Conservation (phyloP, 2,888 invertebrate genomes). For the Hirtodrosophila confusa region DNA sequence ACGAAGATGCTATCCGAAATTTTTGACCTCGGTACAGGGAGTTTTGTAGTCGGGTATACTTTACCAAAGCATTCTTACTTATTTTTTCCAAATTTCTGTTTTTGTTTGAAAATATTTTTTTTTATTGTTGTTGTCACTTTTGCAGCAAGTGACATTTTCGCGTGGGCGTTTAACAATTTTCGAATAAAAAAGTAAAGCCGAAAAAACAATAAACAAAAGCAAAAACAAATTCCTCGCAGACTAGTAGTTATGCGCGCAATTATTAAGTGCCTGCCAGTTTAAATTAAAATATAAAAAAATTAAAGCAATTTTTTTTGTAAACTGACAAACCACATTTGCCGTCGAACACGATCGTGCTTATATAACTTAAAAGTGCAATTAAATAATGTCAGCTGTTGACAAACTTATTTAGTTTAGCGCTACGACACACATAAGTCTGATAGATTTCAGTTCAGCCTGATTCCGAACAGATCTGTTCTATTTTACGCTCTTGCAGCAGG, state of each 20-base stretch:
- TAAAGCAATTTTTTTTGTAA: background rate
- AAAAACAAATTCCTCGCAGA: slow-evolving; percentile 1
- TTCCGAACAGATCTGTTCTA: too few species aligned
- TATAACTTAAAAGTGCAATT: background rate
- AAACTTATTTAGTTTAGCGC: background rate
- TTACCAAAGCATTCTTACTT: too few species aligned
- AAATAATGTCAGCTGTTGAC: too few species aligned
- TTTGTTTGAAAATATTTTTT: background rate
- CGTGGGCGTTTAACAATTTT: slow-evolving; percentile 38
- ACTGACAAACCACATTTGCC: slow-evolving; percentile 3
- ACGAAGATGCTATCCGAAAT: too few species aligned
- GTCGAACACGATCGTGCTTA: background rate
- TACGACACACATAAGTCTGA: background rate
- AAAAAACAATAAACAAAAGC: background rate
- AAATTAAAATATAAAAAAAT: slow-evolving; percentile 1
- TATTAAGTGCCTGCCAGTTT: slow-evolving; percentile 23
- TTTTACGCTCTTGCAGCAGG: too few species aligned
- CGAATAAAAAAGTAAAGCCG: slow-evolving; percentile 1
- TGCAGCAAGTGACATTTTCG: slow-evolving; percentile 43
- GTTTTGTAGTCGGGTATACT: too few species aligned
- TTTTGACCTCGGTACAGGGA: too few species aligned
- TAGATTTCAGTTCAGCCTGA: background rate
- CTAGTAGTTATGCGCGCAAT: background rate
- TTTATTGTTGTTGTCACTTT: slow-evolving; percentile 38
- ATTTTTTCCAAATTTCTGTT: slow-evolving; percentile 10